Evolutionary conservation across 2,888 invertebrate species (phyloP).

Genomic region (Trilocha varians): DNA sequence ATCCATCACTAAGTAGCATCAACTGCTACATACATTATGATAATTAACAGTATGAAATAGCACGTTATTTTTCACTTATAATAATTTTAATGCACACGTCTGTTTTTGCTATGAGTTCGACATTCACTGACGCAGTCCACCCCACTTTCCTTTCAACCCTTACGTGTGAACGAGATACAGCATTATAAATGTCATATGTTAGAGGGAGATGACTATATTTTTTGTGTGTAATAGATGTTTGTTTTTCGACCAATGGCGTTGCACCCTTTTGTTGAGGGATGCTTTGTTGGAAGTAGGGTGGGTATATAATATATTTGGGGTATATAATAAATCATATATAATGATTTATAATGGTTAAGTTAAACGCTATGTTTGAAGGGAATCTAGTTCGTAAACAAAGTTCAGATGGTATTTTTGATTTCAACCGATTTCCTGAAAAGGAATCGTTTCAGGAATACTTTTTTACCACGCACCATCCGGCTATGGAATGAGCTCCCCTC

Average conservation of each 20-base stretch:
- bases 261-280: conserved; percentile 1
- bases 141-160: conserved; percentile 42
- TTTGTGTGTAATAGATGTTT: conserved; percentile 43
- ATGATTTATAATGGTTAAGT: no score
- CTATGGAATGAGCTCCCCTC: no score
- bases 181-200: conserved; percentile 21
- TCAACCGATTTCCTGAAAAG: no score
- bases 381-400: no score
- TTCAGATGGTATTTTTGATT: no score
- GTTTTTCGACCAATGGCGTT: conserved; percentile 40
- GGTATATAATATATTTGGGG: background rate
- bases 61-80: background rate
- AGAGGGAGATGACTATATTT: conserved; percentile 40
- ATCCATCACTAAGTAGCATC: no score
- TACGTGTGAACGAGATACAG: conserved; percentile 37
- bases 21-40: no score
- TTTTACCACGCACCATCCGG: no score
- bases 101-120: conserved; percentile 53
- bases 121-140: conserved; percentile 52
- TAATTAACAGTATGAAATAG: no score
- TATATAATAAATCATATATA: background rate
- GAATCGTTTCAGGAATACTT: no score
- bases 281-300: background rate
- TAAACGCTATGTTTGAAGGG: no score
- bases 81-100: conserved; percentile 32